phyloP scores from a whole-genome alignment of 1,140 invertebrate genomes.

The Drosophila teissieri region DNA sequence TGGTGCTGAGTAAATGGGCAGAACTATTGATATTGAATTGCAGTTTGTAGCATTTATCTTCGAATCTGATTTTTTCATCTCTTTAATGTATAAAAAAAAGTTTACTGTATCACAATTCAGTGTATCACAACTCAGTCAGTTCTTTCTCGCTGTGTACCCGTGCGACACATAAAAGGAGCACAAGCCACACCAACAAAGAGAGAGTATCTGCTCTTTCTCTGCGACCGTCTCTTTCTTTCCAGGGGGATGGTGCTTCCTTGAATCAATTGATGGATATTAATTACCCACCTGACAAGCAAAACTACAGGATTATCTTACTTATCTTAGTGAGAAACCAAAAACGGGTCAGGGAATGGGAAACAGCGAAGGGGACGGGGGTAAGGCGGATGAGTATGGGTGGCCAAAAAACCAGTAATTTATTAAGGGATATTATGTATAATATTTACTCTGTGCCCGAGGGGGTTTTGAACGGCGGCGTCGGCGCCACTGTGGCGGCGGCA shows the following conservation, averaged over 20 bases:
- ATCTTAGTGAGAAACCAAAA: background rate
- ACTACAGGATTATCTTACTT: background rate
- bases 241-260: constrained; percentile 6
- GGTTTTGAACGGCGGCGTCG: constrained; percentile 88
- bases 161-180: constrained; percentile 1
- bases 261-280: constrained; percentile 22
- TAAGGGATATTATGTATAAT: constrained; percentile 65
- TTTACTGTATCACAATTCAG: too few relatives aligned
- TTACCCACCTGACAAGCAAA: constrained; percentile 4
- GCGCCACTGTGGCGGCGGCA: constrained; percentile 88
- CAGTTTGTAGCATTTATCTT: too few relatives aligned
- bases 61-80: too few relatives aligned
- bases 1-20: background rate
- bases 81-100: too few relatives aligned
- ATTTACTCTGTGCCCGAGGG: constrained; percentile 88
- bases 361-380: background rate
- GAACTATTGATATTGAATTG: too few relatives aligned
- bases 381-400: background rate
- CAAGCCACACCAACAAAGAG: constrained; percentile 6
- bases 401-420: constrained; percentile 12
- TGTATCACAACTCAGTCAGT: too few relatives aligned
- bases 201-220: background rate
- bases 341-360: background rate
- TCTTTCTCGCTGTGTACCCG: background rate
- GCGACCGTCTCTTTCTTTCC: background rate